phyloP scores from a whole-genome alignment of 1,140 invertebrate species.

The Hyles euphorbiae region DNA sequence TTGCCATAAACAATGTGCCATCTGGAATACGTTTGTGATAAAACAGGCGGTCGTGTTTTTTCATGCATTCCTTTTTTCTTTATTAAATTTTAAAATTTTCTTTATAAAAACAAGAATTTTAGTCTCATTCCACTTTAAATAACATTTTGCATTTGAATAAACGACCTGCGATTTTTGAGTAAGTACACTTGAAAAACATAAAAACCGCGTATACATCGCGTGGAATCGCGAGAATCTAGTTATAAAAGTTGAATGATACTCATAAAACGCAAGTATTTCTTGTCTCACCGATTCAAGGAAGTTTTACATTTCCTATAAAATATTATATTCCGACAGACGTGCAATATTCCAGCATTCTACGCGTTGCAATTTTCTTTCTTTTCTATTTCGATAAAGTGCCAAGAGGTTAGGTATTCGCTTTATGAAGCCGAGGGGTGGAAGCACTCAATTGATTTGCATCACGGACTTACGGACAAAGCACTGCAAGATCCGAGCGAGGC shows the following conservation, averaged over 20 bases:
- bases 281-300: slow-evolving; percentile 18
- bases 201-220: no score
- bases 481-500: slow-evolving; percentile 16
- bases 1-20: no score
- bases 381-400: slow-evolving; percentile 20
- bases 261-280: slow-evolving; percentile 24
- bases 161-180: no score
- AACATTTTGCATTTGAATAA: no score
- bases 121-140: no score
- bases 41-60: no score
- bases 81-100: no score
- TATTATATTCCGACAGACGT: slow-evolving; percentile 14
- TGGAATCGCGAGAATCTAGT: slow-evolving; percentile 15
- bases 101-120: no score
- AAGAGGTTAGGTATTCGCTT: slow-evolving; percentile 26
- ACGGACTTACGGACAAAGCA: slow-evolving; percentile 37
- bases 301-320: slow-evolving; percentile 28
- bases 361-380: slow-evolving; percentile 18
- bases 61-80: no score
- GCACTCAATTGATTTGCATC: slow-evolving; percentile 49
- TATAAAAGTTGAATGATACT: slow-evolving; percentile 25
- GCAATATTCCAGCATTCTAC: slow-evolving; percentile 18
- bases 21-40: no score
- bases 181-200: no score
- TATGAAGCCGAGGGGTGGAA: slow-evolving; percentile 23